Percentiles rank a stretch among this genome's conserved stretches.
These are phyloP conservation scores for Drosophila cardini DNA, from an alignment of 1,140 invertebrate species.

Conservation along the genomic window DNA sequence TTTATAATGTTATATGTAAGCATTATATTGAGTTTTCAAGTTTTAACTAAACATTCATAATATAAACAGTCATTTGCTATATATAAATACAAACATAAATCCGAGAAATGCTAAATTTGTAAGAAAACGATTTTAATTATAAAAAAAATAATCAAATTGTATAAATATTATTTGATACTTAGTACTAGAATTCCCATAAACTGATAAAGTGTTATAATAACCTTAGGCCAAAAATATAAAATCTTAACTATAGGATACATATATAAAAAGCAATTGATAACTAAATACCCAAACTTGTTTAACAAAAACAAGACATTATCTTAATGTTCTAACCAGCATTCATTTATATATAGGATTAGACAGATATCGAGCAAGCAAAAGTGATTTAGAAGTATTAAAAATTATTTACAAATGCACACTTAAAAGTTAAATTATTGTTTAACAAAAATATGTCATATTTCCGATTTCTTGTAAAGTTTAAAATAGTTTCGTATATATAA, in stretches of 20 bases:
- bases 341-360: constrained; percentile 12
- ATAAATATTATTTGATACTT: constrained; percentile 12
- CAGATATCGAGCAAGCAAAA: constrained; percentile 4
- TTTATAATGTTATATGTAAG: constrained; percentile 4
- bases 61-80: not conserved
- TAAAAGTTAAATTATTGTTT: no score
- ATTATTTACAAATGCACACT: not conserved
- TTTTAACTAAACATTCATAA: constrained; percentile 14
- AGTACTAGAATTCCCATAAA: not conserved
- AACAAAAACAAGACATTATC: constrained; percentile 11
- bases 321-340: constrained; percentile 12
- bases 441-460: no score
- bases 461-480: no score
- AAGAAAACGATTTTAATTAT: not conserved
- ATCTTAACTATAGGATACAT: not conserved
- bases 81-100: not conserved
- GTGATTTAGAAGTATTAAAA: not conserved
- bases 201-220: constrained; percentile 7
- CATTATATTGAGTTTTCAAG: not conserved
- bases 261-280: constrained; percentile 13
- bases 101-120: not conserved
- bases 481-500: no score
- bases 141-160: constrained; percentile 24
- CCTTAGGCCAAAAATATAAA: constrained; percentile 8
- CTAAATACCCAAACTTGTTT: constrained; percentile 6